A percentile compares a stretch with the other conserved stretches of the same genome.
These are phyloP conservation scores for Phrynocephalus guinanensis DNA, from an alignment of 2,797 vertebrate species.

Conservation along the genomic window DNA sequence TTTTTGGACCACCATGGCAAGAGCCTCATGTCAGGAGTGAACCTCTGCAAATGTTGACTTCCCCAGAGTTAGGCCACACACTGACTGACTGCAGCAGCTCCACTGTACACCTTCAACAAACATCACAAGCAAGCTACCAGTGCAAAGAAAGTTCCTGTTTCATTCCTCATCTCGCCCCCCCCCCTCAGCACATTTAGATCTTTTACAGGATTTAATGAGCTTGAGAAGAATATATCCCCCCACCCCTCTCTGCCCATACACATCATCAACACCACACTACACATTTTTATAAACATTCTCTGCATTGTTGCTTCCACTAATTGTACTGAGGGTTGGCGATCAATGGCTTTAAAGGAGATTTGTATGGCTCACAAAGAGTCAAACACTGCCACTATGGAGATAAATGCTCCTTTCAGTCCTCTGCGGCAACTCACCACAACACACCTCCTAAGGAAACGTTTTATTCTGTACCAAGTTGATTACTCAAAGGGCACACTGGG, in stretches of 20 bases:
- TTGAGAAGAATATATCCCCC: constrained; percentile 55
- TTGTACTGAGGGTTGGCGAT: constrained; percentile 72
- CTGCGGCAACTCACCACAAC: constrained; percentile 77
- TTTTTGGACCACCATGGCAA: constrained; percentile 5
- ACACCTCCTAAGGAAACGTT: constrained; percentile 75
- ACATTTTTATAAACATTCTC: constrained; percentile 76
- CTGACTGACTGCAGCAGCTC: not conserved
- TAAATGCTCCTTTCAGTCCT: constrained; percentile 79
- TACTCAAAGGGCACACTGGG: constrained; percentile 64
- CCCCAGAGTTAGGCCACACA: constrained; percentile 11
- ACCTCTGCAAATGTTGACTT: constrained; percentile 27
- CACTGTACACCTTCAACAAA: constrained; percentile 45
- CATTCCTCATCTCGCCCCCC: constrained; percentile 35
- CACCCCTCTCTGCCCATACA: not conserved
- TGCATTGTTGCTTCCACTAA: constrained; percentile 78
- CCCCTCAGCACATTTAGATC: constrained; percentile 53
- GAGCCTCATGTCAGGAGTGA: constrained; percentile 14
- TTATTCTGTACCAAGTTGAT: constrained; percentile 73
- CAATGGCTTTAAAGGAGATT: constrained; percentile 84
- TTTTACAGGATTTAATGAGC: constrained; percentile 63
- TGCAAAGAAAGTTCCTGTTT: constrained; percentile 57
- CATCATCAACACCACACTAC: constrained; percentile 44
- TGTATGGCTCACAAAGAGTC: constrained; percentile 82
- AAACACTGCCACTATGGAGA: constrained; percentile 81
- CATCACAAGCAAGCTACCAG: constrained; percentile 26